Evolutionary conservation across 1,140 invertebrate species (phyloP), one percentile per base, ranked within the genome.

Genomic region (Harlomillsia oculata): DNA sequence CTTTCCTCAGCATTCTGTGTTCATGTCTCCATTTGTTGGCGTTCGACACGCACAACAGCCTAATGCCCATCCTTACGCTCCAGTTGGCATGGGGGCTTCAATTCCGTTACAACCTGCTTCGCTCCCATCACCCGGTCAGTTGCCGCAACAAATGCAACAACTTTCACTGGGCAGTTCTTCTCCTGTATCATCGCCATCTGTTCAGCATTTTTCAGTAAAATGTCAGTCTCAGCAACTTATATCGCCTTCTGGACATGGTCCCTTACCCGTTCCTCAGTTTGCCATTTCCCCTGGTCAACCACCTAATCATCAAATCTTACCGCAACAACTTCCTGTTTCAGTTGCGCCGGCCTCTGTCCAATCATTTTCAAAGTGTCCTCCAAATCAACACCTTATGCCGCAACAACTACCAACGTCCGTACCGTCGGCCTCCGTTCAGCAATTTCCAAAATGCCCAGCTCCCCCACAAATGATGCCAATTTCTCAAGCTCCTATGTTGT

Each of bases 181-280:
- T 56, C 20, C 46, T 32, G 23, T 32, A 5, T 34, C 46, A 28
- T 49, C 46, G 26, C 30, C 30, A 26, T 39, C 48, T 50, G 13
- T 50, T 14, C 48, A 50, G 9, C 30, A 50, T 8, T 37, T 39
- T 39, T 45, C 29, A 46, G 41, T 36, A 34, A n/a, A n/a, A n/a
- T n/a, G n/a, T n/a, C n/a, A n/a, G n/a, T 3, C 52, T 32, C 34
- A 41, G 25, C 37, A 34, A 37, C 23, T 23, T 43, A 23, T 14
- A 41, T 50, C 46, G 26, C 18, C 41, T 41, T 56, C 45, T 49
- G 37, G 43, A 50, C 46, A 56, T 23, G 43, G 45, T 29, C 50
- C 45, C 14, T 34, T 8, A 8, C 6, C 30, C 6, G 30, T 34
- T 8, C 6, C 14, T 34, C 6, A 34, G 6, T 8, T 8, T 34